Evolutionary conservation across 2,797 vertebrate species (phyloP), one percentile per base, ranked within the genome.

Genomic region (Parotocinclus haroldoi): DNA sequence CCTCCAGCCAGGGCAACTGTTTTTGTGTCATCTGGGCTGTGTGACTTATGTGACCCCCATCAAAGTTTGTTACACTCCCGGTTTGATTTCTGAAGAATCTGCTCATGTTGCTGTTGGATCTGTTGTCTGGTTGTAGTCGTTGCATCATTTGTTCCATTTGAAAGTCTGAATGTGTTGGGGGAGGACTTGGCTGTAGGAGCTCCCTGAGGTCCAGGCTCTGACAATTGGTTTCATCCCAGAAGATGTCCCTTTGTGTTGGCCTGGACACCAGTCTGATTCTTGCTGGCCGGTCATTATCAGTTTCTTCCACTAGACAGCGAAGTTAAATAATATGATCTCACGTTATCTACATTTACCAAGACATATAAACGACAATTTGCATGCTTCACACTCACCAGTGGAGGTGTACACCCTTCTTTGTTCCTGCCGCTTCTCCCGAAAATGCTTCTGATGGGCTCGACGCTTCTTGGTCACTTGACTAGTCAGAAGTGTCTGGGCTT

Each of bases 161-260:
- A 39, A 56, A 3, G 9, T 76, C 52, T 37, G 27, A n/a, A 46
- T 73, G 55, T 18, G 39, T 66, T 51, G 39, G 18, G 40, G 48
- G 68, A 60, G 54, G 57, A 37, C 66, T 76, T 50, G 73, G 46
- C 51, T 82, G 69, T n/a, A 75, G 67, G 38, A 80, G 72, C 48
- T 80, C 64, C 48, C 65, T 66, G 1, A 72, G 52, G 48, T 80
- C 77, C 54, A 84, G 38, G 0, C 80, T 83, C 51, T 89, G 80
- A 0, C 83, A 87, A 79, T 85, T 91, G 49, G 83, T 88, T 45
- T 83, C 84, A 40, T 93, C 88, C 87, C 90, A 91, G 75, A 89
- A 86, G 11, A 86, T 54, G 61, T 91, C 78, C 51, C 76, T 81
- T 0, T 7, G 69, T n/a, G 16, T 66, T 7, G 85, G 79, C 46